Conservation (phyloP, 2,113 vertebrate genomes). For the Rhipidura dahli region DNA sequence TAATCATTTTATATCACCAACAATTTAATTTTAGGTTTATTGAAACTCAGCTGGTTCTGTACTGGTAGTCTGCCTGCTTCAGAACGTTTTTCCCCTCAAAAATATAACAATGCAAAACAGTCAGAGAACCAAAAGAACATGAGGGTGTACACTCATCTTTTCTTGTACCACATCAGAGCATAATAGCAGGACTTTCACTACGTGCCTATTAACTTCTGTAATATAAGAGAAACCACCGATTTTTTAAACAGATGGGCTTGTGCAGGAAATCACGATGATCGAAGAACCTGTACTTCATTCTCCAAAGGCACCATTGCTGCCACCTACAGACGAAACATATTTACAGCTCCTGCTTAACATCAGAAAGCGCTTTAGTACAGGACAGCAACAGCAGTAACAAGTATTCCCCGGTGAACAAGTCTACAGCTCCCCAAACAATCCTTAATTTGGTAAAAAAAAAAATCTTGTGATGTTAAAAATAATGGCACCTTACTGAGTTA, state of each 20-base stretch:
- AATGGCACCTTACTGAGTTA: neutral
- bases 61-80: neutral
- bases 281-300: neutral
- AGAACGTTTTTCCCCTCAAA: neutral
- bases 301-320: conserved; percentile 12
- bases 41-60: neutral
- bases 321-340: conserved; percentile 18
- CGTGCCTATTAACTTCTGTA: neutral
- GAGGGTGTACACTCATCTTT: neutral
- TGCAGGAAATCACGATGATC: neutral
- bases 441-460: neutral
- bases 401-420: rapidly evolving
- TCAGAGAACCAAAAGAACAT: neutral
- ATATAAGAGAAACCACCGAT: neutral
- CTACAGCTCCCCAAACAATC: neutral
- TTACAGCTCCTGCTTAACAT: neutral
- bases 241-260: neutral
- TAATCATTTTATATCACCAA: neutral
- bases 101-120: neutral
- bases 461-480: neutral
- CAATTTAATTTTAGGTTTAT: neutral
- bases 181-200: neutral
- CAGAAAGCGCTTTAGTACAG: neutral
- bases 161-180: neutral
- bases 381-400: neutral